Percentiles rank a stretch among this genome's conserved stretches.
Evolutionary conservation across 2,113 vertebrate genomes (phyloP).

Genomic region (Mirounga angustirostris): DNA sequence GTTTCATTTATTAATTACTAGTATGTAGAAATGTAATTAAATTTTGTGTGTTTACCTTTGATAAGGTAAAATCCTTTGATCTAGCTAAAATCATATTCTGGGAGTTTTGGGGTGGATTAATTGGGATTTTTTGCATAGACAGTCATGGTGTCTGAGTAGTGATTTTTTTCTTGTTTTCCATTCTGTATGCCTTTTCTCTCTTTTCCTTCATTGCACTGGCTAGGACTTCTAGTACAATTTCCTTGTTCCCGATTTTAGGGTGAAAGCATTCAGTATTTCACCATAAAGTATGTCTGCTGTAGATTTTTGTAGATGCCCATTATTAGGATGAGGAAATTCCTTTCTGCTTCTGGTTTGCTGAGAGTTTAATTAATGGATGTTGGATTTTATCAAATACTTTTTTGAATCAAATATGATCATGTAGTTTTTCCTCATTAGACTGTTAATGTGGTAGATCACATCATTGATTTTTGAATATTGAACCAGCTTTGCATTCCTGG

Average conservation of each 20-base stretch:
- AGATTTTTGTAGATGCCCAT: background rate
- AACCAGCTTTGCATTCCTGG: slow-evolving; percentile 5
- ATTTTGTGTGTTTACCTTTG: background rate
- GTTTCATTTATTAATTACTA: background rate
- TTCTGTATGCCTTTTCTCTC: background rate
- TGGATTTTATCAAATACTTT: background rate
- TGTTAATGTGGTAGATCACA: background rate
- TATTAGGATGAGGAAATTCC: background rate
- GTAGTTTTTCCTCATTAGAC: background rate
- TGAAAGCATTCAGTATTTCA: background rate
- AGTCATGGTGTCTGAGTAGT: background rate
- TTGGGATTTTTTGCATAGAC: background rate
- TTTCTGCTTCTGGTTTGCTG: slow-evolving; percentile 7
- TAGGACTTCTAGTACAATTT: background rate
- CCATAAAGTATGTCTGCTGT: background rate
- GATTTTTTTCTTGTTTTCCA: background rate
- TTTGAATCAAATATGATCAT: background rate
- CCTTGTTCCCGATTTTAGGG: background rate
- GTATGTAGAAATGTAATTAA: background rate
- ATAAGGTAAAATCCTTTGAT: background rate
- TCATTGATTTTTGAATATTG: background rate
- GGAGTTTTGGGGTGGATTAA: background rate
- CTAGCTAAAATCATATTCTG: background rate
- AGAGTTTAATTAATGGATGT: background rate
- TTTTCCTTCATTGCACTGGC: background rate